Evolutionary conservation across 2,888 invertebrate genomes (phyloP), one percentile per base, ranked within the genome.

Genomic region (Allophyes oxyacanthae): DNA sequence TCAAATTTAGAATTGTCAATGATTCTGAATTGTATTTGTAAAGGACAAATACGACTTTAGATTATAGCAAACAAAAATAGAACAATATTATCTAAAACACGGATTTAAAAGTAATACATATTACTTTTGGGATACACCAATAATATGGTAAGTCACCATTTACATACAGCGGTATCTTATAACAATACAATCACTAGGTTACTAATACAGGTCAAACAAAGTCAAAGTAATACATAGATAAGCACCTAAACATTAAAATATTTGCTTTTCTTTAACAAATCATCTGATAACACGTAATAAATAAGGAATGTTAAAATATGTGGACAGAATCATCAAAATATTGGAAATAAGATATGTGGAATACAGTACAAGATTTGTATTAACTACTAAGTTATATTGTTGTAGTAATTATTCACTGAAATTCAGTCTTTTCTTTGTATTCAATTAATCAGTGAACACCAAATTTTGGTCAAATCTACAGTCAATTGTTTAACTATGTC

Each of bases 391-490:
- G 48, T 46, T 61, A 65, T 40, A 30, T 46, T 58, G 40, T 48
- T 20, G 44, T 50, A 40, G 30, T 40, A 53, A 48, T 25, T 15
- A 40, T 79, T 79, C 79, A 83, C 76, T 81, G 84, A 81, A 79
- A 64, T 75, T 87, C 88, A 88, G 88, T 88, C 87, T 88, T 86
- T 79, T 75, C 42, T 67, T 72, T 72, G 65, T 78, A 61, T 69
- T 75, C 53, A 81, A 75, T 78, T 77, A 77, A 73, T 78, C 79
- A 81, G 80, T 81, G 81, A 86, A 86, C 84, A 86, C 83, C 71
- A 67, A 77, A 65, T 63, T 63, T 75, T 75, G 58, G 63, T 73
- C 67, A 68, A 64, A 66, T 60, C 41, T 67, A 58, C 52, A 77
- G 71, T 72, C 60, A 62, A 48, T 58, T 77, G 62, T 65, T 81